Evolutionary conservation across 2,797 vertebrate species (phyloP), one percentile per base, ranked within the genome.

Genomic region (Columba guinea): DNA sequence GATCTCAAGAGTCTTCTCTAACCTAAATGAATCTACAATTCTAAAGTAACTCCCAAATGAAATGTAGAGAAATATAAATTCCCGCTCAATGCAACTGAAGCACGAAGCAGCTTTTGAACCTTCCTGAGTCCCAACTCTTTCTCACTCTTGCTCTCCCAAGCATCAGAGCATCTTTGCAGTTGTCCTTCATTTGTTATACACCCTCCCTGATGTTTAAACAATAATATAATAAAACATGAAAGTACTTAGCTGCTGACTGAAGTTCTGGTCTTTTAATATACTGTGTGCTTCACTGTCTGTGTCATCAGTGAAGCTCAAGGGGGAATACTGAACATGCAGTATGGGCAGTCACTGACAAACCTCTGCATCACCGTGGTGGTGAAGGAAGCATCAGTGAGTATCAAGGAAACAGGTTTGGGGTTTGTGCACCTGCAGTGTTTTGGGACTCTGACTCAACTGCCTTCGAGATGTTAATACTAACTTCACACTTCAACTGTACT

Each of bases 341-440:
- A 49, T 18, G 11, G 32, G 17, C 32, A 37, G 56, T 49, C 30
- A 44, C 48, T 59, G 39, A 18, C 9, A 64, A 63, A 55, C 24
- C 14, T 82, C 30, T 75, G 23, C 32, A 18, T 1, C 1, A 12
- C 26, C 8, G 11, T 13, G 3, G 8, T n/a, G 2, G 0, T n/a
- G 34, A 63, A 65, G 23, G 34, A 12, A 60, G 7, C 19, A 34
- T 28, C 41, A 62, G 21, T 46, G 53, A 70, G n/a, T 6, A 46
- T 13, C 14, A 41, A 44, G 27, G 11, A 9, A 75, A 39, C 3
- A n/a, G 8, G 7, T 46, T 79, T 39, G 21, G 5, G 7, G 4
- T 79, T 87, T 64, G 15, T 59, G 65, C 9, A 64, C 28, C 17
- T 74, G 27, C 62, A 37, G 12, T 35, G 35, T 39, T 92, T 64